phyloP scores from a whole-genome alignment of 2,113 vertebrate species.

The Rhynchomys soricoides region DNA sequence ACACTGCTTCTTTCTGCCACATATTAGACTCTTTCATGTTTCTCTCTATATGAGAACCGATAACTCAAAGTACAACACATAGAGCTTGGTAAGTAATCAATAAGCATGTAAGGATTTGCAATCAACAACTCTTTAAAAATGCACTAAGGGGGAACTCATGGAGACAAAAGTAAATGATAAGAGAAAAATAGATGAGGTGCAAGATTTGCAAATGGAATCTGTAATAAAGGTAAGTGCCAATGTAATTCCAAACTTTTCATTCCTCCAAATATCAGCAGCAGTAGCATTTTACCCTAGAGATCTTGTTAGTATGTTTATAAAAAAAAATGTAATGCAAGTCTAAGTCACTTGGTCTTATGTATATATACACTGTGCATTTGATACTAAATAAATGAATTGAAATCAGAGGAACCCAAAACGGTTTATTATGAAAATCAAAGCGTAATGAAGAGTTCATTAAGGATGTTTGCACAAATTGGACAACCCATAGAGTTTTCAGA shows the following conservation, averaged over 20 bases:
- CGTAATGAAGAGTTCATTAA: conserved; percentile 30
- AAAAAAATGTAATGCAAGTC: conserved; percentile 33
- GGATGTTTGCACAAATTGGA: conserved; percentile 31
- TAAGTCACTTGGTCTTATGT: conserved; percentile 6
- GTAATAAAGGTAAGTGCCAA: not conserved
- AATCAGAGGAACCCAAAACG: not conserved
- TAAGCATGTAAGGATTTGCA: not conserved
- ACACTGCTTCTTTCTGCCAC: not conserved
- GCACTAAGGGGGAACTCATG: not conserved
- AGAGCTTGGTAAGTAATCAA: conserved; percentile 20
- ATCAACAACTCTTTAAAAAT: not conserved
- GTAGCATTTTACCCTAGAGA: not conserved
- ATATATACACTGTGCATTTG: not conserved
- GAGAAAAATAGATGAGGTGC: not conserved
- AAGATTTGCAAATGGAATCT: not conserved
- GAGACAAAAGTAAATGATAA: conserved; percentile 29
- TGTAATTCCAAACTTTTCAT: not conserved
- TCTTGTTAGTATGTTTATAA: conserved; percentile 51
- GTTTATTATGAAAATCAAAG: conserved; percentile 40
- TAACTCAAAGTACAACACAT: not conserved
- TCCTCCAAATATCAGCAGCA: not conserved
- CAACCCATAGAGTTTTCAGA: not conserved
- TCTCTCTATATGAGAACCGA: not conserved
- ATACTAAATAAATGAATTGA: conserved; percentile 23
- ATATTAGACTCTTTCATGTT: not conserved